Evolutionary conservation across 2,113 vertebrate genomes (phyloP), one percentile per base, ranked within the genome.

Genomic region (Oplegnathus fasciatus): DNA sequence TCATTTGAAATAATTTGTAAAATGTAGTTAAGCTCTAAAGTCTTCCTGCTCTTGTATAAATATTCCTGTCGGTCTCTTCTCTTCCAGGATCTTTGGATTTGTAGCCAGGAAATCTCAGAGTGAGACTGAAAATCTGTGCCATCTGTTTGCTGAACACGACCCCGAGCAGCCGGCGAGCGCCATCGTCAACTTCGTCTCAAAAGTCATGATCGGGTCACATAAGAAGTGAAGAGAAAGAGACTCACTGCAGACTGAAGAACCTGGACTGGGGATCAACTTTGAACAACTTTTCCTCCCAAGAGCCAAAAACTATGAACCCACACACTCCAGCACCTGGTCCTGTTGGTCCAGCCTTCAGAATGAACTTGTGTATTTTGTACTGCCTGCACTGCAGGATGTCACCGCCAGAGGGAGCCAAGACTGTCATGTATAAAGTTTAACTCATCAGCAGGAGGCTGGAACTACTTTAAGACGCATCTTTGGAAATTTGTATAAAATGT

Each of bases 151-250:
- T 0, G 98, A 99, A 60, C 97, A 99, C 0, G 98, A 99, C 93
- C 98, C 98, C 0, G 98, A 99, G 89, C 98, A 99, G 71, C 98
- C 98, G 0, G 97, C 98, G 74, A 99, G 97, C 0, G 98, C 98
- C 81, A 98, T 99, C 4, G 98, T 99, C 91, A 99, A 98, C 95
- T 99, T 99, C 70, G 98, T 99, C 62, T 98, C 98, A 50, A 99
- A 98, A 93, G 98, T 99, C 86, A 99, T 99, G 98, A 99, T 99
- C 0, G 98, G 98, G 66, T 98, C 97, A 5, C 96, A 97, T 52
- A 98, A 97, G 92, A 97, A 96, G 94, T 96, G 50, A 80, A n/a
- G 95, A 92, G 52, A 30, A 22, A 60, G 28, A 61, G 44, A 75
- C 58, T 22, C 28, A 22, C 26, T 30, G 34, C 44, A 40, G 50